Evolutionary conservation across 2,888 invertebrate genomes (phyloP).

Genomic region (Acleris holmiana): DNA sequence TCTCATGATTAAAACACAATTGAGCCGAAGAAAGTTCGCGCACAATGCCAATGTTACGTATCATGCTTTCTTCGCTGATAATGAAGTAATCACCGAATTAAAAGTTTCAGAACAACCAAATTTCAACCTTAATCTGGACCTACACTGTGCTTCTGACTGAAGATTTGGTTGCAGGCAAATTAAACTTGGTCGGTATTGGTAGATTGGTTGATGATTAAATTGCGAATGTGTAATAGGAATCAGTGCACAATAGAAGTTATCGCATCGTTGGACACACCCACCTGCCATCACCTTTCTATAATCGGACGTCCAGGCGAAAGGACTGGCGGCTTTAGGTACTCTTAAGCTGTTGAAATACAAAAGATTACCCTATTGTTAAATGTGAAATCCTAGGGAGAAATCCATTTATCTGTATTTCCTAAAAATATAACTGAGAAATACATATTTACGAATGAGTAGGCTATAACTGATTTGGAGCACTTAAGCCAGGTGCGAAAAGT

Average conservation of each 20-base stretch:
- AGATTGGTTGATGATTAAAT: constrained; percentile 63
- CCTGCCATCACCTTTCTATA: too few relatives aligned
- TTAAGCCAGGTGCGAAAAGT: too few relatives aligned
- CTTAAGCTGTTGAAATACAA: too few relatives aligned
- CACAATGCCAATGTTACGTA: constrained; percentile 68
- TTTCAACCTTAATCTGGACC: background rate
- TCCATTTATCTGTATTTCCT: too few relatives aligned
- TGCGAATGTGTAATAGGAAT: constrained; percentile 62
- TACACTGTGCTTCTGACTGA: background rate
- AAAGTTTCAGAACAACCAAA: background rate
- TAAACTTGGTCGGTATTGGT: background rate
- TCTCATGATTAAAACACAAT: constrained; percentile 59
- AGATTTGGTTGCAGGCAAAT: background rate
- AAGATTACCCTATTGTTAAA: too few relatives aligned
- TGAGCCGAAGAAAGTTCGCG: constrained; percentile 66
- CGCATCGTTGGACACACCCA: constrained; percentile 37
- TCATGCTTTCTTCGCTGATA: constrained; percentile 53
- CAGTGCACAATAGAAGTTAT: constrained; percentile 49
- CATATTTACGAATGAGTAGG: too few relatives aligned
- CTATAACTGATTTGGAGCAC: too few relatives aligned
- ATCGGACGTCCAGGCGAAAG: too few relatives aligned
- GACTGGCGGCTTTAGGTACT: too few relatives aligned
- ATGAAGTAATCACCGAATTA: constrained; percentile 37
- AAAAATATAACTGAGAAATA: too few relatives aligned
- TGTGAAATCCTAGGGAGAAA: too few relatives aligned